Evolutionary conservation across 2,797 vertebrate genomes (phyloP).

Genomic region (Poeciliopsis gracilis): DNA sequence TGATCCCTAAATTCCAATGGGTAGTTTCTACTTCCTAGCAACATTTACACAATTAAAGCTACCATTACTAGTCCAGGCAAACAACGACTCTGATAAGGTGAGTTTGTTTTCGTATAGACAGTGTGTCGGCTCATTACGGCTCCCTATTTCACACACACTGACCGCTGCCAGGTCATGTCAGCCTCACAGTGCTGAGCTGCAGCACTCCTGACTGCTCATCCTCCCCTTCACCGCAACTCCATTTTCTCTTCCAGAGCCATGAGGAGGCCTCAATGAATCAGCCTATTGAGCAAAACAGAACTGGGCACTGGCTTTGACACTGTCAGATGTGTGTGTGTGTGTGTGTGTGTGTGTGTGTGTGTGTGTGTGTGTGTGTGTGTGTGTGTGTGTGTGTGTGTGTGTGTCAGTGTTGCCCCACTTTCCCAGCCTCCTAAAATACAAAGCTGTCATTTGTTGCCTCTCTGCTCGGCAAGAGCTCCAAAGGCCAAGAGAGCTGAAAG

Average conservation of each 20-base stretch:
- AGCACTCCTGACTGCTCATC: slow-evolving; percentile 34
- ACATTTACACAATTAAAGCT: background rate
- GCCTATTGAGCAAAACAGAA: slow-evolving; percentile 62
- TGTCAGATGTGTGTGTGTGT: slow-evolving; percentile 42
- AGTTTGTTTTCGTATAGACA: slow-evolving; percentile 11
- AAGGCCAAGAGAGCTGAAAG: slow-evolving; percentile 48
- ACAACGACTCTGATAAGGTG: background rate
- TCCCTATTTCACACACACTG: slow-evolving; percentile 10
- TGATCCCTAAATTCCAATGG: background rate
- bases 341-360: slow-evolving; percentile 35
- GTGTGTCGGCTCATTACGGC: slow-evolving; percentile 38
- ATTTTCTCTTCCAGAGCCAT: slow-evolving; percentile 63
- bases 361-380: slow-evolving; percentile 38
- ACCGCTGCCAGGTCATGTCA: slow-evolving; percentile 50
- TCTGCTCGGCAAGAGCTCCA: slow-evolving; percentile 58
- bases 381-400: slow-evolving; percentile 31
- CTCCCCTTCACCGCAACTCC: slow-evolving; percentile 44
- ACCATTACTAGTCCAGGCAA: background rate
- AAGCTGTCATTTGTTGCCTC: slow-evolving; percentile 68
- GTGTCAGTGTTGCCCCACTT: slow-evolving; percentile 43
- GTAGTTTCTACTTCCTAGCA: background rate
- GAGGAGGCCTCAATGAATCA: slow-evolving; percentile 71
- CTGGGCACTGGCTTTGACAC: slow-evolving; percentile 55
- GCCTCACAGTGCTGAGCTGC: slow-evolving; percentile 33
- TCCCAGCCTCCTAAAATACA: slow-evolving; percentile 65